These are phyloP conservation scores for Dolomedes plantarius DNA, from an alignment of 2,888 invertebrate genomes.

Conservation along the genomic window DNA sequence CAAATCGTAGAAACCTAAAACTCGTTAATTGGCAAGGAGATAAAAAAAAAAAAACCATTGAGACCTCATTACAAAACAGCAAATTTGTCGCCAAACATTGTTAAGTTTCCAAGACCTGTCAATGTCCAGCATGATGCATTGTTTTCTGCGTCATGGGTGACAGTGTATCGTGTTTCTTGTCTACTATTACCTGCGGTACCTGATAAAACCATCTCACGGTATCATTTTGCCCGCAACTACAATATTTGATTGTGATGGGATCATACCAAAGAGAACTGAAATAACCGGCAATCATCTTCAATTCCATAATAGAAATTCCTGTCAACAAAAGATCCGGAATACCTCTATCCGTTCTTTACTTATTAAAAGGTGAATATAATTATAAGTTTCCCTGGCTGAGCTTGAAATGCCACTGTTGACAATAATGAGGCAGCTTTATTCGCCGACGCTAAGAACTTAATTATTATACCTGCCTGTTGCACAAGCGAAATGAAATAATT, in stretches of 20 bases:
- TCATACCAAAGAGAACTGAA: too few relatives aligned
- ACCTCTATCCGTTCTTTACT: background rate
- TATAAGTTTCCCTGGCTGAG: background rate
- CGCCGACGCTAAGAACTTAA: background rate
- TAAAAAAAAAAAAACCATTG: background rate
- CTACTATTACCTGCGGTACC: background rate
- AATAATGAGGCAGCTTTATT: background rate
- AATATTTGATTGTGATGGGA: too few relatives aligned
- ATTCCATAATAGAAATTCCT: background rate
- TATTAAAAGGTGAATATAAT: background rate
- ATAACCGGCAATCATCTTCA: background rate
- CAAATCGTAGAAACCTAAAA: too few relatives aligned
- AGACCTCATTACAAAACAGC: background rate
- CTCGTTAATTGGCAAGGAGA: too few relatives aligned
- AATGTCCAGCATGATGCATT: background rate
- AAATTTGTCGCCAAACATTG: background rate
- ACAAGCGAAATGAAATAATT: background rate
- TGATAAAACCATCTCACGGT: background rate
- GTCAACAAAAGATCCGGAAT: slow-evolving; percentile 1
- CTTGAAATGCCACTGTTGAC: background rate
- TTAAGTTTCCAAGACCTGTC: background rate
- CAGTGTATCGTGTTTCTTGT: background rate
- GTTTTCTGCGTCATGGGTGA: background rate
- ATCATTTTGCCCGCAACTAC: too few relatives aligned
- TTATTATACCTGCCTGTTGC: background rate